These are phyloP conservation scores for Tapirus terrestris DNA, from an alignment of 2,113 vertebrate species.

Conservation along the genomic window DNA sequence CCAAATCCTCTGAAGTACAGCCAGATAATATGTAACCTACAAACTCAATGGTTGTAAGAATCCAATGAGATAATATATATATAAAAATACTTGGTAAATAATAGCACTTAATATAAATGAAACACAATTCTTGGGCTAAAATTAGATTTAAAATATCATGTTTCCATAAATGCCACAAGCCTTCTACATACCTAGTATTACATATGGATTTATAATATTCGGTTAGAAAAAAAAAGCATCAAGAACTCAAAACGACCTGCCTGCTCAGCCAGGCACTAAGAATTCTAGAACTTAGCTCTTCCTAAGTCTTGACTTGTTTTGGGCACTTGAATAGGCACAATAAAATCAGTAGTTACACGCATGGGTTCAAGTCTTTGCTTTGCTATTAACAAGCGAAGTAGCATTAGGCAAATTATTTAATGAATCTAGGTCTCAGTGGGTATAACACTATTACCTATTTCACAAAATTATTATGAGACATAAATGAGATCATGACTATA, in stretches of 20 bases:
- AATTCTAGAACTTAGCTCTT: background rate
- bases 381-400: background rate
- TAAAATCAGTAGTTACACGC: background rate
- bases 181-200: background rate
- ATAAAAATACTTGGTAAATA: background rate
- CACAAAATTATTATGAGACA: background rate
- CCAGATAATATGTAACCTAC: background rate
- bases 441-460: background rate
- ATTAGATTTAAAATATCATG: background rate
- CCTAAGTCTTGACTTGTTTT: background rate
- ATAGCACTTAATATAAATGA: background rate
- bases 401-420: background rate
- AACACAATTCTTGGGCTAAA: slow-evolving; percentile 36
- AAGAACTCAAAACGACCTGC: background rate
- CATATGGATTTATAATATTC: background rate
- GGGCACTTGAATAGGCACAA: background rate
- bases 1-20: background rate
- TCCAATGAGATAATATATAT: background rate
- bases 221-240: background rate
- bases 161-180: background rate
- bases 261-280: background rate
- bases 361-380: background rate
- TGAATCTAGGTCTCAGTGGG: background rate
- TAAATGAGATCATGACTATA: slow-evolving; percentile 13
- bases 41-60: background rate